Base-by-base conservation (phyloP, 2,797 vertebrate genomes). In the Manis crassicaudata region DNA sequence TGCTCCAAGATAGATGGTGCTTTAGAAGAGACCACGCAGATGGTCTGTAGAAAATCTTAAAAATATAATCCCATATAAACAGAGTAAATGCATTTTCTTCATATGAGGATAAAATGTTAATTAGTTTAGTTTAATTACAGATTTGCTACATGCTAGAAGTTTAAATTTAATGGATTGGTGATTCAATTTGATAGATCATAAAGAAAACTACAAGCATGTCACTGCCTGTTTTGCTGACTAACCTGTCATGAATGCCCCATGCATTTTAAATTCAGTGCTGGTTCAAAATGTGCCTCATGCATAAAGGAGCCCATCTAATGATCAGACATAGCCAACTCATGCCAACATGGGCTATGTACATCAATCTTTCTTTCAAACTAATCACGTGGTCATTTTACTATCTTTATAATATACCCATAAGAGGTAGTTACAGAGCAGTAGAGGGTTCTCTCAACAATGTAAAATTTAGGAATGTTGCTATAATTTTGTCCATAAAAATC, bases 101-200 rank as follows among this genome's bases (percentile, higher is more conserved):
- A 54, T 70, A 77, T 91, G 92, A 96, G 32, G 67, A 97, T 97
- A 98, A 98, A 97, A 98, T 98, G 96, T 95, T 98, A 98, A 98
- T 98, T 98, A 97, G 88, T 93, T 98, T 95, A 94, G 81, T 96
- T 97, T 98, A 98, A 98, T 98, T 98, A 94, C 94, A 98, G 73
- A 95, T 93, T 97, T 98, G 94, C 58, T 97, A 90, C 70, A 90
- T 72, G 20, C 29, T 98, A 91, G 88, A 97, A 97, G 91, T 97
- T 97, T 96, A 98, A 98, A 97, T 98, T 93, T 97, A 98, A 97
- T 98, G 96, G 90, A 95, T 96, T 97, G 88, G 81, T 97, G 96
- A 98, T 97, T 98, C 96, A 97, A 77, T 98, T 97, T 98, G 97
- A 98, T 96, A 97, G 98, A 98, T 98, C 52, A 32, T 98, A 98